A percentile compares a stretch with the other conserved stretches of the same genome.
Conservation (phyloP, 2,888 invertebrate species). For the Nasonovia ribisnigri region DNA sequence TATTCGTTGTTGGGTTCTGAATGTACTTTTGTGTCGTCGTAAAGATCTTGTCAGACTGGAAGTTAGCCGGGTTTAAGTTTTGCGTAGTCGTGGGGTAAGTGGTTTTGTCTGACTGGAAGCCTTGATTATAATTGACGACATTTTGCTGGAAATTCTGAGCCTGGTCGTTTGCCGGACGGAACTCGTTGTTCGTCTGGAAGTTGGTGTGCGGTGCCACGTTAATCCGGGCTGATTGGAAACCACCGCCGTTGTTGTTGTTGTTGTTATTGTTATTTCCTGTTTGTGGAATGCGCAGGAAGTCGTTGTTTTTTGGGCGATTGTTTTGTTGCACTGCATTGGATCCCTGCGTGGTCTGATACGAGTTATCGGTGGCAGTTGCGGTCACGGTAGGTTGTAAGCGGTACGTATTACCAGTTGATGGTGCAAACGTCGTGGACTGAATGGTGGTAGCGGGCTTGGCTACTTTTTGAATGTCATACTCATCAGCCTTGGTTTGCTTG, state of each 20-base stretch:
- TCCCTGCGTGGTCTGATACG: conserved; percentile 40
- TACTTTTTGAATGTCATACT: conserved; percentile 36
- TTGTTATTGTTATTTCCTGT: neutral
- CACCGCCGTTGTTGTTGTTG: conserved; percentile 19
- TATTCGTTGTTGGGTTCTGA: conserved; percentile 36
- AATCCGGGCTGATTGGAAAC: conserved; percentile 27
- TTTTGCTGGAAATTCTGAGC: conserved; percentile 38
- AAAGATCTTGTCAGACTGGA: conserved; percentile 32
- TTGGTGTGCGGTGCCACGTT: neutral
- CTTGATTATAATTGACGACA: conserved; percentile 27
- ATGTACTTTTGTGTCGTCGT: conserved; percentile 29
- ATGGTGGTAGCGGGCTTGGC: neutral
- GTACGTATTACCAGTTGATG: neutral
- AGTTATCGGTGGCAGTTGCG: neutral
- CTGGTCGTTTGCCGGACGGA: conserved; percentile 21
- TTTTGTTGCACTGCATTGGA: neutral
- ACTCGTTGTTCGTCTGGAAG: conserved; percentile 33
- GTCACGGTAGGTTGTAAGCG: conserved; percentile 5
- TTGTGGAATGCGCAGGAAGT: conserved; percentile 11
- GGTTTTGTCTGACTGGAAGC: conserved; percentile 35
- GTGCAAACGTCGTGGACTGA: conserved; percentile 23
- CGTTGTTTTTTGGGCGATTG: conserved; percentile 25
- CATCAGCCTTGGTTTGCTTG: conserved; percentile 48
- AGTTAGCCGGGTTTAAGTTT: conserved; percentile 17
- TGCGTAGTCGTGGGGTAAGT: neutral